Base-by-base conservation (phyloP, 2,113 vertebrate genomes). In the Suncus etruscus region DNA sequence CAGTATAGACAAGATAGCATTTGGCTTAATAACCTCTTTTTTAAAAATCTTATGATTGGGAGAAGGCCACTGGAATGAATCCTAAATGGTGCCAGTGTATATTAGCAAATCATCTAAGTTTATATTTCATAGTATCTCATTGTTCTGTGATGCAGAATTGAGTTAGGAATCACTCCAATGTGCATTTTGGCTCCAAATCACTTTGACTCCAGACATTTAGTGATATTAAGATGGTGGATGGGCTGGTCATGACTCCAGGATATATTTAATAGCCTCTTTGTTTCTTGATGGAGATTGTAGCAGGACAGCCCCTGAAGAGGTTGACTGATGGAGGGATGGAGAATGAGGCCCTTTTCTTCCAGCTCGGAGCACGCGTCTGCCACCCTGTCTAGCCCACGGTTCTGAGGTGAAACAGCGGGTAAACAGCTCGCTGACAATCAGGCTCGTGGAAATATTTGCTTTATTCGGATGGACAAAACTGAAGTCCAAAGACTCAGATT, bases 1-100 rank as follows among this genome's bases (percentile, higher is more conserved):
- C 24, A 85, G 15, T 24, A 66, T 77, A 16, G 11, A 89, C 24
- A 31, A 18, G 76, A 27, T 39, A 32, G 11, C 10, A 70, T 22
- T 80, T 15, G 61, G 12, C 54, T 24, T 75, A 50, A 69, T 27
- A 78, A 14, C 16, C 18, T 16, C 39, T 14, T n/a, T 50, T 50
- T 65, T 29, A 70, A 92, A 83, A 70, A 48, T 78, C 11, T 90
- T 69, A 20, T 20, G 1, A 66, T 1, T 70, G 29, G 74, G 58
- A 92, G 54, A 90, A 66, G 72, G 29, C 74, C 93, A 83, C 22
- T 66, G 31, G 39, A 20, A 48, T 77, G 61, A 45, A n/a, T 10
- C 32, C 2, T 31, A 10, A 14, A 48, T 77, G 22, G 51, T 72
- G 61, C 24, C 83, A 6, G 63, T 54, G 31, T 8, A 25, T n/a